Evolutionary conservation across 2,113 vertebrate genomes (phyloP).

Genomic region (Hippocampus zosterae): DNA sequence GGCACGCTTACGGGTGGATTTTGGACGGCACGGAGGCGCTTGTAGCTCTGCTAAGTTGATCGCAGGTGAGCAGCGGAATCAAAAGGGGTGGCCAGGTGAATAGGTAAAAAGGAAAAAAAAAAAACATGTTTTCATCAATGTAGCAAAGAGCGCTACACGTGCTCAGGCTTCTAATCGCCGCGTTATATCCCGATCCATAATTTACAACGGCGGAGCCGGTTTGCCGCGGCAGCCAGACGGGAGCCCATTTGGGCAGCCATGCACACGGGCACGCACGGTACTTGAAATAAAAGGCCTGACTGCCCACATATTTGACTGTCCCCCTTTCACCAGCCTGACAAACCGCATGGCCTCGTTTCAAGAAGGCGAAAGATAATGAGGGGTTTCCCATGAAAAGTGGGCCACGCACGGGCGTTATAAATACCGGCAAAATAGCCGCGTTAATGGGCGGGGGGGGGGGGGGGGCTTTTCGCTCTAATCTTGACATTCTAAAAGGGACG

Average conservation of each 20-base stretch:
- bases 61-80: constrained; percentile 26
- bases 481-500: constrained; percentile 21
- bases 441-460: too few species aligned
- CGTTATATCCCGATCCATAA: constrained; percentile 52
- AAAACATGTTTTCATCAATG: constrained; percentile 7
- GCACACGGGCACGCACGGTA: constrained; percentile 35
- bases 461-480: constrained; percentile 7
- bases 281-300: constrained; percentile 12
- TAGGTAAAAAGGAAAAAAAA: not conserved
- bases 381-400: not conserved
- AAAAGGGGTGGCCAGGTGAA: constrained; percentile 14
- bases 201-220: constrained; percentile 46
- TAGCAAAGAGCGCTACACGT: not conserved
- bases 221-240: constrained; percentile 30
- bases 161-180: constrained; percentile 41
- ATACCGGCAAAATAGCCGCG: not conserved
- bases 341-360: not conserved
- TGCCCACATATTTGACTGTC: not conserved
- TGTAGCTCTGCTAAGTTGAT: constrained; percentile 35
- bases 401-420: not conserved
- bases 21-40: constrained; percentile 19
- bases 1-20: constrained; percentile 27
- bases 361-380: not conserved
- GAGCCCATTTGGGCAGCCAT: constrained; percentile 37
- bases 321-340: not conserved